Evolutionary conservation across 2,888 invertebrate genomes (phyloP).

Genomic region (Drosophila nr. fundita): DNA sequence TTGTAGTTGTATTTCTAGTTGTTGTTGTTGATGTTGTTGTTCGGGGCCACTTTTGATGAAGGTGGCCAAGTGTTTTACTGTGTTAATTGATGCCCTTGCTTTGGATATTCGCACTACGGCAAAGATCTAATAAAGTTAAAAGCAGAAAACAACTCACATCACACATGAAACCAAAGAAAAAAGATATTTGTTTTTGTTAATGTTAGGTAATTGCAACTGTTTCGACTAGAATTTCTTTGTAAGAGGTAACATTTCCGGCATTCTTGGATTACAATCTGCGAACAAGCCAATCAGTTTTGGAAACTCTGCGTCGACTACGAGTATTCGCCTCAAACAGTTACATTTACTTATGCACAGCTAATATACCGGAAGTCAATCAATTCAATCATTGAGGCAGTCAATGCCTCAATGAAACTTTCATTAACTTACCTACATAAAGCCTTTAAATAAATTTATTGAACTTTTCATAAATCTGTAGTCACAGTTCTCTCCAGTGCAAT

Average conservation of each 20-base stretch:
- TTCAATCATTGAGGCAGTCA: neutral
- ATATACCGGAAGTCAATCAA: too few relatives aligned
- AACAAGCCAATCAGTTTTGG: neutral
- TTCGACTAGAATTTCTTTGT: conserved; percentile 27
- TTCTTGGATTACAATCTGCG: conserved; percentile 15
- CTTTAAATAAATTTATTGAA: neutral
- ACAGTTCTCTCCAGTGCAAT: neutral
- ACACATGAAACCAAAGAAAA: conserved; percentile 2
- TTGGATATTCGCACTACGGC: conserved; percentile 23
- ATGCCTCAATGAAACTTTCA: neutral
- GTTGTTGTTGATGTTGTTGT: conserved; percentile 25
- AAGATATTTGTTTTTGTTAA: conserved; percentile 29
- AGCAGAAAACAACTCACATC: conserved; percentile 10
- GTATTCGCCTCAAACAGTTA: neutral
- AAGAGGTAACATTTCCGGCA: conserved; percentile 45
- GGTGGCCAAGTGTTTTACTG: conserved; percentile 63
- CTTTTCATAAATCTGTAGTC: neutral
- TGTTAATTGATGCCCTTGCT: conserved; percentile 70
- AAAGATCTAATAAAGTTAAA: conserved; percentile 51
- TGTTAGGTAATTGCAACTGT: conserved; percentile 47
- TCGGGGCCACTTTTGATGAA: conserved; percentile 49
- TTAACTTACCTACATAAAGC: neutral
- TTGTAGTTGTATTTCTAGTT: conserved; percentile 27
- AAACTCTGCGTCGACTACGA: neutral
- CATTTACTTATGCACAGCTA: neutral